A percentile compares a stretch with the other conserved stretches of the same genome.
These are phyloP conservation scores for Pygocentrus nattereri DNA, from an alignment of 2,797 vertebrate genomes.

Conservation along the genomic window DNA sequence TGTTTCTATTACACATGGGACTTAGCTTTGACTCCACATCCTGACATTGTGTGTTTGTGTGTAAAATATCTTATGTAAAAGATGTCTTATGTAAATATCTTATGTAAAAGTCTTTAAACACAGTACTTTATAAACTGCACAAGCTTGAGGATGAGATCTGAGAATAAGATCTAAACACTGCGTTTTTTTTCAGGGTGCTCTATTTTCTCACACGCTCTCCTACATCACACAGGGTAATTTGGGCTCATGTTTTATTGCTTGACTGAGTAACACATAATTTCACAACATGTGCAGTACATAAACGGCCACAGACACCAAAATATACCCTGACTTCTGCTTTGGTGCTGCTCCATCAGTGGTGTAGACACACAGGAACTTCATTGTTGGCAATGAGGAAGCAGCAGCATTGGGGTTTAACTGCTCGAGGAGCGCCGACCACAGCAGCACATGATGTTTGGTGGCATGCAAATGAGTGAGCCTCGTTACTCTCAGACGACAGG, in stretches of 20 bases:
- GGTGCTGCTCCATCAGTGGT: neutral
- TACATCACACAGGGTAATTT: neutral
- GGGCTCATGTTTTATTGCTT: neutral
- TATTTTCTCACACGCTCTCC: neutral
- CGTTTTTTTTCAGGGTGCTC: too few relatives aligned
- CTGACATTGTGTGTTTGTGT: too few relatives aligned
- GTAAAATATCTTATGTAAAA: too few relatives aligned
- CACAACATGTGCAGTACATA: neutral
- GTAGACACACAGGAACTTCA: neutral
- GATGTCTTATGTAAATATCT: too few relatives aligned
- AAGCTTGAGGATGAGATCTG: neutral
- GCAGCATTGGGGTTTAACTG: conserved; percentile 10
- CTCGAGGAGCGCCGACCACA: neutral
- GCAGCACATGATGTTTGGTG: neutral
- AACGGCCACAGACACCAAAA: neutral
- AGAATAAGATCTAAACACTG: neutral
- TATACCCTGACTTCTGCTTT: neutral
- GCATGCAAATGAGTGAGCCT: conserved; percentile 16
- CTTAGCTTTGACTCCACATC: too few relatives aligned
- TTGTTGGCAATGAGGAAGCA: neutral
- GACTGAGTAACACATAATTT: neutral
- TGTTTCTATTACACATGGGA: too few relatives aligned
- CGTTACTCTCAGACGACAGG: neutral
- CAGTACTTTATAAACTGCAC: too few relatives aligned
- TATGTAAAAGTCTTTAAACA: too few relatives aligned